These are phyloP conservation scores for Caerostris extrusa DNA, from an alignment of 1,140 invertebrate genomes.

Conservation along the genomic window DNA sequence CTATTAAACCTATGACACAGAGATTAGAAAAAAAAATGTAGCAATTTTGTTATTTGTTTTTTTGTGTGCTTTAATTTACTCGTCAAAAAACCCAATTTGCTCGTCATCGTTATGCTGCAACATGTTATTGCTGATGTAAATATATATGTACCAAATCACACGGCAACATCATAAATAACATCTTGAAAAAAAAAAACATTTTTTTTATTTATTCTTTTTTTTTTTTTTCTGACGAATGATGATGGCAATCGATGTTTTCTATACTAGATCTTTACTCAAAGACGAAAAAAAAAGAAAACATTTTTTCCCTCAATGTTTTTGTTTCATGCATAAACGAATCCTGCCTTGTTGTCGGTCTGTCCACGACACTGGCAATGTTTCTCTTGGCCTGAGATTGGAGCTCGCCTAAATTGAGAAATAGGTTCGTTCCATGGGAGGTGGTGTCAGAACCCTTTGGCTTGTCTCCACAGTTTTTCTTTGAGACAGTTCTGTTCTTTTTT, in stretches of 20 bases:
- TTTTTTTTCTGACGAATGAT: neutral
- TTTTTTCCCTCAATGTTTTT: neutral
- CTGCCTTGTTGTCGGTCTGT: slow-evolving; percentile 7
- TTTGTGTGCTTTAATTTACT: too few relatives aligned
- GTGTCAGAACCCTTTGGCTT: slow-evolving; percentile 47
- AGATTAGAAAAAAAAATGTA: too few relatives aligned
- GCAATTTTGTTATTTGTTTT: too few relatives aligned
- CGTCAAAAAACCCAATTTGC: neutral
- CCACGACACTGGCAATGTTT: slow-evolving; percentile 2
- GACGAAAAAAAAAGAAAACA: neutral
- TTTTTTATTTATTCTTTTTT: neutral
- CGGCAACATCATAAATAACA: neutral
- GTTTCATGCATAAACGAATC: neutral
- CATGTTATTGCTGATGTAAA: slow-evolving; percentile 15
- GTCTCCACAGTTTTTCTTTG: neutral
- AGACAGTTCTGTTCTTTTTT: neutral
- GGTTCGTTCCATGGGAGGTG: neutral
- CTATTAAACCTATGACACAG: too few relatives aligned
- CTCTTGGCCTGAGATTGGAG: neutral
- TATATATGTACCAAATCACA: neutral
- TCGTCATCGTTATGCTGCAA: neutral
- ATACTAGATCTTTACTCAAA: neutral
- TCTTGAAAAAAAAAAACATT: neutral
- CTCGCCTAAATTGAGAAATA: slow-evolving; percentile 44
- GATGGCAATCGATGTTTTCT: neutral